Percentiles rank a stretch among this genome's conserved stretches.
These are phyloP conservation scores for Gymnocephalus cernua DNA, from an alignment of 2,113 vertebrate genomes.

Conservation along the genomic window DNA sequence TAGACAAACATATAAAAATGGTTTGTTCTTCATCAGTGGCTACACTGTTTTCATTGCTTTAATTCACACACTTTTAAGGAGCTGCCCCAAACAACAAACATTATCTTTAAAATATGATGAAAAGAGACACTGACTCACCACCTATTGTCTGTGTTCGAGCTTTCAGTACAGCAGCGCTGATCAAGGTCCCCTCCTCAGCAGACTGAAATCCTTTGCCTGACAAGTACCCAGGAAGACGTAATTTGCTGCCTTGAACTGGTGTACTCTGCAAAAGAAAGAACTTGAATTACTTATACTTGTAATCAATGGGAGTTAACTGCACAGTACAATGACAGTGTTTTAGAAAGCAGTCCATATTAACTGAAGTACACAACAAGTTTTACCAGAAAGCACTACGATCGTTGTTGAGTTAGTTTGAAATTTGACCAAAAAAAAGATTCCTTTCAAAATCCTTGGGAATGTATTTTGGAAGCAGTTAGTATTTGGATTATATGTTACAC, in stretches of 20 bases:
- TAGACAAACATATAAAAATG: background rate
- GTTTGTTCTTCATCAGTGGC: background rate
- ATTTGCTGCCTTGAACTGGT: constrained; percentile 95
- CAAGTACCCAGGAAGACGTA: constrained; percentile 95
- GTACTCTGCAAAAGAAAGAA: constrained; percentile 84
- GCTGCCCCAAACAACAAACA: background rate
- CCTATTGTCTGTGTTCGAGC: constrained; percentile 91
- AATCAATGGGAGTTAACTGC: background rate
- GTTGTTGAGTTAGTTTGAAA: constrained; percentile 26
- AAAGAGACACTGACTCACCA: constrained; percentile 66
- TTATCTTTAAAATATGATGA: background rate
- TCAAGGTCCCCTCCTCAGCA: constrained; percentile 90
- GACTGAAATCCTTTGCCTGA: constrained; percentile 98
- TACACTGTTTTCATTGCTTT: background rate
- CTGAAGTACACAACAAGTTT: background rate
- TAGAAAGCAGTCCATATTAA: background rate
- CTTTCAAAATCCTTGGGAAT: background rate
- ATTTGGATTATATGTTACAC: constrained; percentile 13
- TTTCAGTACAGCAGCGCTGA: constrained; percentile 91
- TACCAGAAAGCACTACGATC: background rate
- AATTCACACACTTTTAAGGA: background rate
- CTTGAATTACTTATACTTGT: background rate
- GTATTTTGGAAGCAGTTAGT: constrained; percentile 22
- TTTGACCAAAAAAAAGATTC: background rate
- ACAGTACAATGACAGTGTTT: background rate